Conservation (phyloP, 2,113 vertebrate species). For the Serranochromis macrocephalus region DNA sequence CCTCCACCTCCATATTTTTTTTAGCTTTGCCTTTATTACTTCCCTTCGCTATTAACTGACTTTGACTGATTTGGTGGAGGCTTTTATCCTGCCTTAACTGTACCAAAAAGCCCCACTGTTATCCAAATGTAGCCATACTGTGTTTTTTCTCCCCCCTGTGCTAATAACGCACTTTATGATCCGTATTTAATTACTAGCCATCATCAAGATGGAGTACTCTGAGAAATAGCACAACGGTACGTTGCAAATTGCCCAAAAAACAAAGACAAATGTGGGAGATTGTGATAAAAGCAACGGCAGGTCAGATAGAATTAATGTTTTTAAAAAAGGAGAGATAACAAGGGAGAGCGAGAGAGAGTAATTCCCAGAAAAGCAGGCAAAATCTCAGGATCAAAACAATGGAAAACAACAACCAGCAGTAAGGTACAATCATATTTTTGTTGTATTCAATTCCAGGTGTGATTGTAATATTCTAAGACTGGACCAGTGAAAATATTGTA, state of each 20-base stretch:
- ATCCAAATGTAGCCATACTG: not conserved
- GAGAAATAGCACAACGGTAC: not conserved
- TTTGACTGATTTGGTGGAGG: not conserved
- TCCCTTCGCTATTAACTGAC: not conserved
- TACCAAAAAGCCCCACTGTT: not conserved
- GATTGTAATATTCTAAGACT: not conserved
- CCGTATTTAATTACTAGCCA: not conserved
- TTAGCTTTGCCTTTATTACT: not conserved
- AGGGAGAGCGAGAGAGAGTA: not conserved
- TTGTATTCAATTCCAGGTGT: not conserved
- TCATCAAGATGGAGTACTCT: not conserved
- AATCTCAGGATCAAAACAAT: not conserved
- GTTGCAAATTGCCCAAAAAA: not conserved
- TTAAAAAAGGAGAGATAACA: not conserved
- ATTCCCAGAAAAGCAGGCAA: not conserved
- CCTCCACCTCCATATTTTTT: not conserved
- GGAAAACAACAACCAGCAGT: not conserved
- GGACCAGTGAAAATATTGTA: not conserved
- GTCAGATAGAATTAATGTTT: not conserved
- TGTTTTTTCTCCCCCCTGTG: not conserved
- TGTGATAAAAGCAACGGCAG: not conserved
- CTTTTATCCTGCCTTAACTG: not conserved
- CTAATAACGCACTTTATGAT: not conserved
- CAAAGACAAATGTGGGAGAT: not conserved
- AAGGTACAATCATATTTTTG: not conserved